These are phyloP conservation scores for Nomada hirtipes DNA, from an alignment of 2,888 invertebrate genomes.

Conservation along the genomic window DNA sequence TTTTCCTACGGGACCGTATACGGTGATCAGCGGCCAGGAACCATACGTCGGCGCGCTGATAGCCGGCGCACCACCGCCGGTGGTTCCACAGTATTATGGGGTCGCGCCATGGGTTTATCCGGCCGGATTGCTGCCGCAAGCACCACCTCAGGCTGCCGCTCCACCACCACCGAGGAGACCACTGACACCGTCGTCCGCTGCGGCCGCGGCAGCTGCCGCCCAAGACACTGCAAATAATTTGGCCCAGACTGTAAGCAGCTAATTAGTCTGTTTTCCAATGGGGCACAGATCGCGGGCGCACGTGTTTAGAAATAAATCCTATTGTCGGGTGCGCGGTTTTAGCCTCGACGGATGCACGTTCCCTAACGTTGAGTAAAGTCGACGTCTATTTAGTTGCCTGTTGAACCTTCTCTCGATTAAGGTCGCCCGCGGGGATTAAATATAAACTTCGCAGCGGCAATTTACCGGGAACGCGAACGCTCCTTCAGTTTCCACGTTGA, in stretches of 20 bases:
- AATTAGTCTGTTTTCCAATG: slow-evolving; percentile 43
- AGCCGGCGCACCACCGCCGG: slow-evolving; percentile 87
- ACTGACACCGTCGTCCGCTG: slow-evolving; percentile 90
- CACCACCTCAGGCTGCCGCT: slow-evolving; percentile 86
- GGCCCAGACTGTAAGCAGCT: slow-evolving; percentile 82
- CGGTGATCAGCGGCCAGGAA: slow-evolving; percentile 93
- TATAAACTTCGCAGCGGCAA: slow-evolving; percentile 45
- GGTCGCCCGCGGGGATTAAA: slow-evolving; percentile 43
- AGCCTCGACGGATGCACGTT: not conserved
- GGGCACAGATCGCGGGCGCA: not conserved
- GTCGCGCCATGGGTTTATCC: slow-evolving; percentile 98
- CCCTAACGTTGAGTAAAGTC: too few relatives aligned
- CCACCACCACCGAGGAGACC: slow-evolving; percentile 88
- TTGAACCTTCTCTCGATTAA: slow-evolving; percentile 28
- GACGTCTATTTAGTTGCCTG: not conserved
- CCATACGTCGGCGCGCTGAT: slow-evolving; percentile 94
- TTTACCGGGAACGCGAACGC: slow-evolving; percentile 37
- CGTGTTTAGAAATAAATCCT: slow-evolving; percentile 63
- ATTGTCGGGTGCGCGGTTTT: slow-evolving; percentile 37
- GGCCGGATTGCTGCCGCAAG: slow-evolving; percentile 90
- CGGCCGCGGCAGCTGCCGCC: slow-evolving; percentile 88
- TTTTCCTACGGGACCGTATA: slow-evolving; percentile 93
- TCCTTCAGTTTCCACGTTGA: slow-evolving; percentile 1
- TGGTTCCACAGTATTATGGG: slow-evolving; percentile 96
- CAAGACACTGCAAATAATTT: slow-evolving; percentile 85